Conservation (phyloP, 2,888 invertebrate species). For the Lochmaea capreae region DNA sequence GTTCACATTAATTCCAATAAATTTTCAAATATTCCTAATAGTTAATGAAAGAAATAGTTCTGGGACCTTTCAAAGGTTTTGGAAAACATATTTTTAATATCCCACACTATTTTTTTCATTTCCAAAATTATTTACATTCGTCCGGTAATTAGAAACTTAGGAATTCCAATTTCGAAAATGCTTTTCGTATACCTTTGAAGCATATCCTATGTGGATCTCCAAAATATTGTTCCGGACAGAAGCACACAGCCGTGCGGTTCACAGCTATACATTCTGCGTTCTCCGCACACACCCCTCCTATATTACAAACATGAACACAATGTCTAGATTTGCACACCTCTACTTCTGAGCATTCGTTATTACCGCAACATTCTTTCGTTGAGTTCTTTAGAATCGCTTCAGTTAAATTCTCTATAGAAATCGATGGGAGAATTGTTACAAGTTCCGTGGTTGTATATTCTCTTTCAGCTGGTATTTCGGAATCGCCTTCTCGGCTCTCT, state of each 20-base stretch:
- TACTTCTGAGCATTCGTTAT: constrained; percentile 73
- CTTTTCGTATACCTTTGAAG: constrained; percentile 69
- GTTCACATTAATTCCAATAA: not conserved
- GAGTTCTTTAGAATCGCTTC: constrained; percentile 47
- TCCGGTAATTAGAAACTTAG: constrained; percentile 4
- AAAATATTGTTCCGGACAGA: constrained; percentile 69
- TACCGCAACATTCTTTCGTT: constrained; percentile 70
- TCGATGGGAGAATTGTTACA: constrained; percentile 23
- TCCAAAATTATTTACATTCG: constrained; percentile 6
- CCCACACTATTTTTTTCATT: constrained; percentile 1
- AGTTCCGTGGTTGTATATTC: constrained; percentile 15
- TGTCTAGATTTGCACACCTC: constrained; percentile 74
- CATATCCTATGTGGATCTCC: constrained; percentile 72
- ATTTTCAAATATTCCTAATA: not conserved
- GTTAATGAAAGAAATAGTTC: constrained; percentile 8
- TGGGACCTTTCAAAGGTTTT: not conserved
- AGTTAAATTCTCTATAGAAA: constrained; percentile 64
- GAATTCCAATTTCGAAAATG: constrained; percentile 14
- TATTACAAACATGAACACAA: constrained; percentile 75
- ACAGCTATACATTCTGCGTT: constrained; percentile 73
- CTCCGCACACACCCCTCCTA: constrained; percentile 68
- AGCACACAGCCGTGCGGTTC: constrained; percentile 74
- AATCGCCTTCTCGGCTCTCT: constrained; percentile 4
- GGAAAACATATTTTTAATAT: no score
- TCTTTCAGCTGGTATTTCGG: constrained; percentile 16